Base-by-base conservation (phyloP, 2,888 invertebrate genomes). In the Dryobotodes eremita region DNA sequence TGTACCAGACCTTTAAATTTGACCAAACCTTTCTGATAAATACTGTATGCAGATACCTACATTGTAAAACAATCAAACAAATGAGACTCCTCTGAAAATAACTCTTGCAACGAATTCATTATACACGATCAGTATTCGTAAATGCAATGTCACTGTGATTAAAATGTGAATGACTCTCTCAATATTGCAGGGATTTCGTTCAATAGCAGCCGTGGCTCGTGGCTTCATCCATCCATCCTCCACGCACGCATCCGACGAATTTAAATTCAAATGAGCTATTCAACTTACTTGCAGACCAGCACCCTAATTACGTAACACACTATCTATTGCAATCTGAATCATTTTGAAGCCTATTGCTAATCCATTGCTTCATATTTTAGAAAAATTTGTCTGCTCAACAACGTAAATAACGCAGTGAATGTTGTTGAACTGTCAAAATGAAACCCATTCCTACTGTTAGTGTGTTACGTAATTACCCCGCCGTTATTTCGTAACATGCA, bases 181-280 rank as follows among this genome's bases (percentile, higher is more conserved):
- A 83, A 79, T 86, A 83, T 74, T 71, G 69, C 82, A 71, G 73
- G 68, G 71, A 26, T 70, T 79, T 74, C 46, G 62, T 71, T 77
- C 71, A 72, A 84, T 55, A 62, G 64, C 62, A 75, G 69, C 77
- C 69, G 75, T 61, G 68, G 57, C 57, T 80, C 73, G 77, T 69
- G 42, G 69, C 71, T 81, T 76, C 70, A 83, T 62, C 70, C 71
- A 61, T 82, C 73, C 80, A 74, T 75, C 85, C 74, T 50, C 76
- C 75, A 81, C 84, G 75, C 84, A 89, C 87, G 69, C 23, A 57
- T 57, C 36, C 7, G n/a, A 89, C 84, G 87, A 89, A 94, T 94
- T 93, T 92, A 91, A 93, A 94, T 94, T 84, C 89, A 90, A 94
- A 94, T 92, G 92, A 93, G 91, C 92, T 90, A 92, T 93, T 92